These are phyloP conservation scores for Temnothorax longispinosus DNA, from an alignment of 1,140 invertebrate genomes.

Conservation along the genomic window DNA sequence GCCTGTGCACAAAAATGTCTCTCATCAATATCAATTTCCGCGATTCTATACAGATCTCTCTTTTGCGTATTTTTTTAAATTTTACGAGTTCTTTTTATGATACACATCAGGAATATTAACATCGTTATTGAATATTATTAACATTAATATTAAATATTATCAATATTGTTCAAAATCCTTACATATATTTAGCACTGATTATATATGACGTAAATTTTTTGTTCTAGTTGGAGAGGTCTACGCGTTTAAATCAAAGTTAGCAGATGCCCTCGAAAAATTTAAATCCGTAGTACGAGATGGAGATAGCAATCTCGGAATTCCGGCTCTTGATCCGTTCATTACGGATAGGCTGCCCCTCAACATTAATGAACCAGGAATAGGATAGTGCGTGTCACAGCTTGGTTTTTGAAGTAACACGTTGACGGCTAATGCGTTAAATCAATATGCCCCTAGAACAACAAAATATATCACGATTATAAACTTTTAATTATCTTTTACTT, in stretches of 20 bases:
- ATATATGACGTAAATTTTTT: neutral
- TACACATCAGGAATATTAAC: neutral
- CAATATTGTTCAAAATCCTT: neutral
- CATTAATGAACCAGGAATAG: neutral
- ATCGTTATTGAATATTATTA: neutral
- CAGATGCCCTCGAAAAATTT: slow-evolving; percentile 18
- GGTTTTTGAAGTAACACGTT: neutral
- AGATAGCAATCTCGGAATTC: slow-evolving; percentile 22
- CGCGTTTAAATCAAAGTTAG: neutral
- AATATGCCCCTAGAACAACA: neutral
- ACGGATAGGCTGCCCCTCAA: neutral
- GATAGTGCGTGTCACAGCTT: slow-evolving; percentile 42
- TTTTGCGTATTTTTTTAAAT: neutral
- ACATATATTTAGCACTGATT: neutral
- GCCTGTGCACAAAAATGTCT: neutral
- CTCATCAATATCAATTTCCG: neutral
- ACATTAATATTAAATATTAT: neutral
- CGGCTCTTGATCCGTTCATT: slow-evolving; percentile 58
- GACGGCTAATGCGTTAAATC: neutral
- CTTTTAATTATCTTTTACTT: neutral
- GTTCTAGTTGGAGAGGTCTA: neutral
- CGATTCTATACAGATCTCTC: neutral
- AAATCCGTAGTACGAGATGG: slow-evolving; percentile 12
- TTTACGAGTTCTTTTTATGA: neutral
- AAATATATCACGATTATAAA: neutral